Percentiles rank a stretch among this genome's conserved stretches.
Conservation (phyloP, 2,113 vertebrate genomes). For the Hiodon alosoides region DNA sequence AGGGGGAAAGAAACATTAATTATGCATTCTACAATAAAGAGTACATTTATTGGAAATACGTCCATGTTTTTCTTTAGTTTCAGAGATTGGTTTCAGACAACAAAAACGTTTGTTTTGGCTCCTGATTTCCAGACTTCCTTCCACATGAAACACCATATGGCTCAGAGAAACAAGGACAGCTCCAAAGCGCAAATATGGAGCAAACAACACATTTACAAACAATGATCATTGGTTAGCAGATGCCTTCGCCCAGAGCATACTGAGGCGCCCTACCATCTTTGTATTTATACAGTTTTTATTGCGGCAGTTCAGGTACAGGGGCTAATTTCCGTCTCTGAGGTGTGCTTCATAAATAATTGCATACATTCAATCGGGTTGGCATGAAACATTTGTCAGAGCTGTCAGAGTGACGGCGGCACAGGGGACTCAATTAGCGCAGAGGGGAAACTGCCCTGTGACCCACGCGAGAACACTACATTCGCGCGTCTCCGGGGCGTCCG, state of each 20-base stretch:
- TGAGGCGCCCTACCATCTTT: not conserved
- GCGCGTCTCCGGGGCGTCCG: not conserved
- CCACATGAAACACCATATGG: not conserved
- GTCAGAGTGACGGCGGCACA: not conserved
- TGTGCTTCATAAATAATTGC: too few relatives aligned
- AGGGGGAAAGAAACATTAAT: too few relatives aligned
- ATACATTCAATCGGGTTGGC: not conserved
- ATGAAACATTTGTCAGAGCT: not conserved
- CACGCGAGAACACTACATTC: not conserved
- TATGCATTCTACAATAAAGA: too few relatives aligned
- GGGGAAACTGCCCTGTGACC: not conserved
- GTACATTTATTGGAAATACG: too few relatives aligned
- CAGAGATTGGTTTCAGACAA: not conserved
- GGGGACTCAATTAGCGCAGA: slow-evolving; percentile 3
- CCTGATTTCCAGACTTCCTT: not conserved
- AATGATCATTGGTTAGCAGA: not conserved
- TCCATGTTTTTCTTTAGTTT: not conserved
- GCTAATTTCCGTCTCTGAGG: too few relatives aligned
- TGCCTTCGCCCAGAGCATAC: not conserved
- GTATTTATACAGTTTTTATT: too few relatives aligned
- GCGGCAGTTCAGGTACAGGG: too few relatives aligned
- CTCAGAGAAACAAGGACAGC: not conserved
- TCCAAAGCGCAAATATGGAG: not conserved
- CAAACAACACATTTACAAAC: not conserved
- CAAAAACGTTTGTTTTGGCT: not conserved